A percentile compares a stretch with the other conserved stretches of the same genome.
phyloP scores from a whole-genome alignment of 2,797 vertebrate genomes.

The Acanthurus lineatus region DNA sequence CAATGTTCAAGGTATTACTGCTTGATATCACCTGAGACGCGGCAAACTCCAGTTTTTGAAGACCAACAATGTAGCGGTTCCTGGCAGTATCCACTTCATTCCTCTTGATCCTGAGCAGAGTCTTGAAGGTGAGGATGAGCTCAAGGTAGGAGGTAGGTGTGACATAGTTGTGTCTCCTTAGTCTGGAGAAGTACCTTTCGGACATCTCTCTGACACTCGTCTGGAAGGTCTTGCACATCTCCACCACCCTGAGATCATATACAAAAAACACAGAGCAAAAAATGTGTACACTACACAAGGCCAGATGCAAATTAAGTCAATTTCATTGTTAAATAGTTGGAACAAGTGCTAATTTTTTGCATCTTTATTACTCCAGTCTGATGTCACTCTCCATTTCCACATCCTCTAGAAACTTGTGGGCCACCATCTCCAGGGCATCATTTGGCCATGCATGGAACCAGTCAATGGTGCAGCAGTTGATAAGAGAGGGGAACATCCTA shows the following conservation, averaged over 20 bases:
- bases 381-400: conserved; percentile 89
- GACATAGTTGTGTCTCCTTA: conserved; percentile 94
- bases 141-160: conserved; percentile 96
- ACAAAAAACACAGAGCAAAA: background rate
- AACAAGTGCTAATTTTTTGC: background rate
- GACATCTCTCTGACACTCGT: conserved; percentile 89
- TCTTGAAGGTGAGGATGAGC: conserved; percentile 94
- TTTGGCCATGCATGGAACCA: conserved; percentile 97
- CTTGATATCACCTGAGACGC: conserved; percentile 89
- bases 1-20: background rate
- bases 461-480: conserved; percentile 97
- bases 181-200: conserved; percentile 83
- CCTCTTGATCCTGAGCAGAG: conserved; percentile 89
- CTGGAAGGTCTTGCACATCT: conserved; percentile 95
- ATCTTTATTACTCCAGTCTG: conserved; percentile 83
- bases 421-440: conserved; percentile 96
- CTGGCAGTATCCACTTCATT: conserved; percentile 89
- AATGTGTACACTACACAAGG: background rate
- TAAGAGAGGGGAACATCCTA: conserved; percentile 95
- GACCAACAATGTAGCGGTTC: conserved; percentile 90
- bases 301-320: background rate
- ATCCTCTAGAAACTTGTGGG: conserved; percentile 93
- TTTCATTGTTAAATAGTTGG: background rate
- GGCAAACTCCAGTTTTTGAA: conserved; percentile 94
- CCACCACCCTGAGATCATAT: conserved; percentile 88